Evolutionary conservation across 2,888 invertebrate species (phyloP), one percentile per base, ranked within the genome.

Genomic region (Protonemura montana): DNA sequence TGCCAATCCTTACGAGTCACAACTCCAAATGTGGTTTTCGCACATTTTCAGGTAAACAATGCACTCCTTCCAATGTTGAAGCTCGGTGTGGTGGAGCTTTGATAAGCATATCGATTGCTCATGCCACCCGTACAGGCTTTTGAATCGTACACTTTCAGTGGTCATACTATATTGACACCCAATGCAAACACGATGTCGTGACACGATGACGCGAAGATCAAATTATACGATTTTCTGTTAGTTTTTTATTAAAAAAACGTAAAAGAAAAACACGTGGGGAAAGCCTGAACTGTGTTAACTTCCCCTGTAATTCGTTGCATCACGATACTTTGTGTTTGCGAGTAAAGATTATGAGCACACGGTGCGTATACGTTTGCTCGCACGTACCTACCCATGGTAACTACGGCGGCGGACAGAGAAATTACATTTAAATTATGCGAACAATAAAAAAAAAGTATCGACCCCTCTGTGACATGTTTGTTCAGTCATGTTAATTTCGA

Each of bases 211-310:
- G 81, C 29, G 5, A 30, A 81, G 81, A 81, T 81, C 29, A 81
- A 81, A 81, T 81, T 81, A 81, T 29, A 30, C 30, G 81, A 81
- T 81, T 81, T 81, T 30, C 59, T 59, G 59, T 59, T 59, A 59
- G 16, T 59, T 81, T 81, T 81, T 81, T 81, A 81, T 81, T 81
- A 59, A 13, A 81, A n/a, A 81, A 81, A 81, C 81, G n/a, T 59
- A 59, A 59, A 59, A 59, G 59, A 59, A 21, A 59, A 59, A 59
- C 59, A 59, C 59, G 59, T 10, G 59, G 59, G 59, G 21, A 59
- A 59, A 59, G 21, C n/a, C 28, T n/a, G 10, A 6, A 25, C 6
- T 29, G 81, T 81, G 81, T 81, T 81, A 30, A 30, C 30, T 81
- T 81, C 81, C 81, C 81, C 28, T 81, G 29, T 28, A 81, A 81